Evolutionary conservation across 2,888 invertebrate genomes (phyloP).

Genomic region (Napeogenes inachia): DNA sequence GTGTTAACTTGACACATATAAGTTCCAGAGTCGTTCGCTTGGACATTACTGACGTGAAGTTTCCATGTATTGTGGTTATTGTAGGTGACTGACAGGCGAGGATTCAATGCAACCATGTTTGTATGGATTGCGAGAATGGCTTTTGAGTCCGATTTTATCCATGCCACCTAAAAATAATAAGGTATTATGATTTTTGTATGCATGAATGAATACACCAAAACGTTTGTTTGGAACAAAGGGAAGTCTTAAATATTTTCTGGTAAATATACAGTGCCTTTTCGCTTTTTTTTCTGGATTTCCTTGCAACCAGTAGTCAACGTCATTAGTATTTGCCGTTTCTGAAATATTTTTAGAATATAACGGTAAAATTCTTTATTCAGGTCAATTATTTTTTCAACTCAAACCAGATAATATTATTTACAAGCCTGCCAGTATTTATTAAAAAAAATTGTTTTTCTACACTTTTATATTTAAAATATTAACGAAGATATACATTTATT

Average conservation of each 20-base stretch:
- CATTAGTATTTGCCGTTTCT: too few relatives aligned
- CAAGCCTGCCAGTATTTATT: constrained; percentile 7
- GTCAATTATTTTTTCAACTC: constrained; percentile 15
- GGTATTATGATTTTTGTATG: not conserved
- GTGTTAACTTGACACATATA: constrained; percentile 98
- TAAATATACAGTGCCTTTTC: too few relatives aligned
- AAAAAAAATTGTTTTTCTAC: constrained; percentile 13
- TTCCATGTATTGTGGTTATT: constrained; percentile 97
- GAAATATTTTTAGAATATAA: not conserved
- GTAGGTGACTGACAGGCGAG: constrained; percentile 90
- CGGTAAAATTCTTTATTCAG: constrained; percentile 8
- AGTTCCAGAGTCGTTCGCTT: constrained; percentile 93
- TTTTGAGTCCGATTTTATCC: constrained; percentile 94
- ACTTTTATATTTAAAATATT: not conserved
- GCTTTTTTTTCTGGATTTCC: not conserved
- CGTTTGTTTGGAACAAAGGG: not conserved
- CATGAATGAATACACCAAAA: not conserved
- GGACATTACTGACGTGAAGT: constrained; percentile 92
- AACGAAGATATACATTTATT: too few relatives aligned
- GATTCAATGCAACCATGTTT: constrained; percentile 92
- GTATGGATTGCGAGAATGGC: constrained; percentile 93
- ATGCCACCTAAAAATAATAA: constrained; percentile 82
- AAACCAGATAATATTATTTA: constrained; percentile 14
- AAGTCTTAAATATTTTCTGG: not conserved
- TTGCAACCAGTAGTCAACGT: not conserved